Evolutionary conservation across 2,797 vertebrate species (phyloP), one percentile per base, ranked within the genome.

Genomic region (Rachycentron canadum): DNA sequence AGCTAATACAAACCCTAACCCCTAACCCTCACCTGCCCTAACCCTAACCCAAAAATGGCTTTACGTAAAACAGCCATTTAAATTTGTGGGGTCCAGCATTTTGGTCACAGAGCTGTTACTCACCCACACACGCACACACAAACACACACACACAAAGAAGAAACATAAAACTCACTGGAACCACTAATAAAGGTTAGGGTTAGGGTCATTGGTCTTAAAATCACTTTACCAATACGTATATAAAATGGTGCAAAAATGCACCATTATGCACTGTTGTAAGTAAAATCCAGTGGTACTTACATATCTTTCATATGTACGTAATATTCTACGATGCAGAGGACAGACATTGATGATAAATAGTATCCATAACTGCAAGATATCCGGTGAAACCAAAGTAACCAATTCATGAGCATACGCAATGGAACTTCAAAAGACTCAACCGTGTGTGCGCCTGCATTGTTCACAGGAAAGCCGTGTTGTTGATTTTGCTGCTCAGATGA

Each of bases 401-500:
- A 58, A 11, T 43, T 67, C 17, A 47, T 23, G 16, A 65, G 21
- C 19, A 65, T 21, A n/a, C 43, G 19, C 10, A 76, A 12, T 32
- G 11, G 30, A 52, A 5, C 38, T 53, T 60, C 11, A 58, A 40
- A 30, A 30, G 7, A 38, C 26, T 8, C 17, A 1, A 6, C 21
- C 61, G 7, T 56, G 45, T 34, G 8, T 28, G 36, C 67, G 14
- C 12, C 25, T 69, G 1, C 50, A 12, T 52, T 71, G 23, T 70
- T 60, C 25, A 41, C 1, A 30, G 23, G 28, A 55, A 76, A 52
- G 14, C 41, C 53, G 49, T 47, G n/a, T 26, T 61, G 41, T 56
- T 77, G 10, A 34, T 38, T 45, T 41, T 40, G 17, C 34, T 41
- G n/a, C 40, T 72, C 25, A 62, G 38, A 69, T 21, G 3, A 50